Evolutionary conservation across 2,113 vertebrate species (phyloP).

Genomic region (Hippoglossus stenolepis): DNA sequence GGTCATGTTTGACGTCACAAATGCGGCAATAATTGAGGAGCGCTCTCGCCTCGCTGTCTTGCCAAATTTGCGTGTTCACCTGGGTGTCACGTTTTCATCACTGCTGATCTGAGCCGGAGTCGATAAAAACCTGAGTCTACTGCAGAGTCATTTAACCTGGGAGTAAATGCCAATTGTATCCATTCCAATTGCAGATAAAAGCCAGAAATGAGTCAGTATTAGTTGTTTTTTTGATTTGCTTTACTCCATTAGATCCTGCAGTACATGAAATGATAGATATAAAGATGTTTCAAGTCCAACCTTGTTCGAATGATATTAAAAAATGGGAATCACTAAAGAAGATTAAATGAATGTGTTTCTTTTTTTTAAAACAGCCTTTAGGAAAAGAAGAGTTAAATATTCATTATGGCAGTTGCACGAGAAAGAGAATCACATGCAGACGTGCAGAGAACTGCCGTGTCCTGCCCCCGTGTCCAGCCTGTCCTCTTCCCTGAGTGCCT

Average conservation of each 20-base stretch:
- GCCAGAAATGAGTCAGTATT: not conserved
- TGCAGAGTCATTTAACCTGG: not conserved
- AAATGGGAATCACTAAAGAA: not conserved
- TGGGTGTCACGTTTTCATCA: not conserved
- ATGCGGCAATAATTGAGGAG: not conserved
- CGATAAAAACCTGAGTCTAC: not conserved
- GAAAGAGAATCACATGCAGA: slow-evolving; percentile 38
- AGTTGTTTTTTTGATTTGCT: not conserved
- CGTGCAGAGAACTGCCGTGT: slow-evolving; percentile 46
- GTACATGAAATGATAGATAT: not conserved
- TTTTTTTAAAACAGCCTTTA: not conserved
- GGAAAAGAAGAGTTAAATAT: slow-evolving; percentile 24
- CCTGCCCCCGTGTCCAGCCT: slow-evolving; percentile 39
- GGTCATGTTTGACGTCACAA: not conserved
- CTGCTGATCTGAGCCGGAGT: too few relatives aligned
- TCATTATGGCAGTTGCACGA: slow-evolving; percentile 14
- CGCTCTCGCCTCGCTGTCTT: not conserved
- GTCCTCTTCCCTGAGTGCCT: slow-evolving; percentile 56
- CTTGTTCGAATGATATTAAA: not conserved
- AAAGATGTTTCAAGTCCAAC: not conserved
- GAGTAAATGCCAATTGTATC: not conserved
- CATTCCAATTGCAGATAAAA: not conserved
- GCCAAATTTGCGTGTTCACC: not conserved
- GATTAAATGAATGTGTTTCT: not conserved
- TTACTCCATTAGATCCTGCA: not conserved